These are phyloP conservation scores for Cisticola juncidis DNA, from an alignment of 2,113 vertebrate species.

Conservation along the genomic window DNA sequence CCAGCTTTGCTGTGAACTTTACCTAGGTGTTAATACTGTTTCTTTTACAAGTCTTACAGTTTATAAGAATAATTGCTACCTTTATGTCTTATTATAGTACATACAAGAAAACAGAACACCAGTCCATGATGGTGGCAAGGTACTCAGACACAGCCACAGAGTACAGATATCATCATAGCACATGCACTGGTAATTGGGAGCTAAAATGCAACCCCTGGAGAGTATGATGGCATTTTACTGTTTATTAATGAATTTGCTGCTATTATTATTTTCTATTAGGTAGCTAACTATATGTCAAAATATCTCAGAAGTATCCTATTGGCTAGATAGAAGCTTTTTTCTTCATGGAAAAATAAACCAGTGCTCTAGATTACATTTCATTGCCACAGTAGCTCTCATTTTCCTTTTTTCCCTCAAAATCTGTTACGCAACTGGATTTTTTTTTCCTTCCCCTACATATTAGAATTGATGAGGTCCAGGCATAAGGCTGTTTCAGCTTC, in stretches of 20 bases:
- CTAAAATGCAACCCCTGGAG: background rate
- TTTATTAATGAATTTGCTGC: background rate
- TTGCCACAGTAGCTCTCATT: background rate
- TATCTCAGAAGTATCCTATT: background rate
- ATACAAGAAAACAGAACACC: background rate
- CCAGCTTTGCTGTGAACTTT: background rate
- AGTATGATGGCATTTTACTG: background rate
- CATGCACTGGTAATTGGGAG: background rate
- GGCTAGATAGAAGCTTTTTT: background rate
- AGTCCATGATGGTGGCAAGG: background rate
- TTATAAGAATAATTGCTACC: background rate
- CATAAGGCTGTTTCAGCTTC: background rate
- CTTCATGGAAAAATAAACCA: background rate
- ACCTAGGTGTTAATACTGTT: background rate
- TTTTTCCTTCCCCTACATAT: background rate
- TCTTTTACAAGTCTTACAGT: background rate
- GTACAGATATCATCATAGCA: background rate
- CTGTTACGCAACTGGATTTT: background rate
- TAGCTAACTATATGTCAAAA: background rate
- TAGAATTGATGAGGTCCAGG: background rate
- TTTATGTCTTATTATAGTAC: background rate
- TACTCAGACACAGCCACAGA: background rate
- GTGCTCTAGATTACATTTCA: background rate
- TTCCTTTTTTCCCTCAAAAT: rapidly evolving
- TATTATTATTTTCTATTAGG: background rate